Evolutionary conservation across 2,888 invertebrate species (phyloP).

Genomic region (Thysanoteuthis rhombus): DNA sequence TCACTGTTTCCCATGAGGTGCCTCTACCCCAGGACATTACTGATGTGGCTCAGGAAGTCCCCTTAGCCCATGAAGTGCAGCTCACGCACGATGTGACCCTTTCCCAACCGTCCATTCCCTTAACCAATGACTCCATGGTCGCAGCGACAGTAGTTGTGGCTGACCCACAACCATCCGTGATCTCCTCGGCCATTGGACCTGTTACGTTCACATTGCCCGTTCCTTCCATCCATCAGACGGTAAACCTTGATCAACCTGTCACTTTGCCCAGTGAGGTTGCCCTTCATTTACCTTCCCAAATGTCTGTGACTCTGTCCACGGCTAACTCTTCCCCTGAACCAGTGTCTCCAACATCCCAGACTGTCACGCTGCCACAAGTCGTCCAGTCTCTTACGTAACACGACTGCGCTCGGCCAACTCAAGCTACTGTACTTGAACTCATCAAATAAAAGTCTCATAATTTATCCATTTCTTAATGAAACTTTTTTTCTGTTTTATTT

Average conservation of each 20-base stretch:
- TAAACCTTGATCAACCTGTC: constrained; percentile 1
- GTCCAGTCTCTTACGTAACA: constrained; percentile 17
- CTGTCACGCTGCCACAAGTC: neutral
- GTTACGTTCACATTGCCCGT: constrained; percentile 13
- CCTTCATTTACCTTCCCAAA: constrained; percentile 15
- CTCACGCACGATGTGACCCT: neutral
- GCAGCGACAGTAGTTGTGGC: neutral
- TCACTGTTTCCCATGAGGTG: neutral
- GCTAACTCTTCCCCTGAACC: neutral
- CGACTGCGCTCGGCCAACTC: neutral
- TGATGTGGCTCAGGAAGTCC: neutral
- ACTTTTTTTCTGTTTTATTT: too few species aligned
- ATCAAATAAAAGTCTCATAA: neutral
- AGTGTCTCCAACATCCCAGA: neutral
- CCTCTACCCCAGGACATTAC: neutral
- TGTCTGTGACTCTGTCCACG: constrained; percentile 18
- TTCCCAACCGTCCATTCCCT: neutral
- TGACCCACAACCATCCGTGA: neutral
- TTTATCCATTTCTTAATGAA: neutral
- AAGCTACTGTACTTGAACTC: neutral
- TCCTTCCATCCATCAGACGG: constrained; percentile 16
- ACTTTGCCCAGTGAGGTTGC: neutral
- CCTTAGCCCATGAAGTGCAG: constrained; percentile 15
- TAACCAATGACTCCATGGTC: constrained; percentile 23
- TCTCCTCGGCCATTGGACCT: constrained; percentile 18